These are phyloP conservation scores for Halichoeres trimaculatus DNA, from an alignment of 2,113 vertebrate genomes.

Conservation along the genomic window DNA sequence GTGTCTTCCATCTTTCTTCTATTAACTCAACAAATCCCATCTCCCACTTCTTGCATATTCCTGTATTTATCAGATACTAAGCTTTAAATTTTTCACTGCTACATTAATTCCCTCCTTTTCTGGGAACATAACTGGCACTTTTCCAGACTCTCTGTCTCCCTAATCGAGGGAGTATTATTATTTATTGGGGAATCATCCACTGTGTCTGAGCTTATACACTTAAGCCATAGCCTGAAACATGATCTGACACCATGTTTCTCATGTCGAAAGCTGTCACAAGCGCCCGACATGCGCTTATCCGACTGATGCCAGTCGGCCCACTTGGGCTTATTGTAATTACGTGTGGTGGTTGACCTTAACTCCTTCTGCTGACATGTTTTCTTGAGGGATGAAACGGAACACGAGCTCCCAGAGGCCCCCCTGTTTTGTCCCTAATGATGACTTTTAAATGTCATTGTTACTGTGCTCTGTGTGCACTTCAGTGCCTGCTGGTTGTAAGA, in stretches of 20 bases:
- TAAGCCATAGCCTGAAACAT: conserved; percentile 24
- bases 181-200: conserved; percentile 48
- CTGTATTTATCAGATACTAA: neutral
- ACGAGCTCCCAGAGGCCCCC: conserved; percentile 39
- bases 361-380: conserved; percentile 41
- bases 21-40: conserved; percentile 73
- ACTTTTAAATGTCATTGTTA: conserved; percentile 81
- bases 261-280: conserved; percentile 23
- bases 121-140: conserved; percentile 17
- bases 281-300: conserved; percentile 23
- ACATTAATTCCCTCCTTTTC: conserved; percentile 10
- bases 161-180: conserved; percentile 43
- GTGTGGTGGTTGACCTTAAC: conserved; percentile 50
- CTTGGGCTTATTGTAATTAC: conserved; percentile 20
- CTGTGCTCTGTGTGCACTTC: conserved; percentile 39
- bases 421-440: conserved; percentile 73
- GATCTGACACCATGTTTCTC: conserved; percentile 20
- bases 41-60: neutral
- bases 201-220: conserved; percentile 14
- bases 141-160: conserved; percentile 12
- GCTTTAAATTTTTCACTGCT: conserved; percentile 10
- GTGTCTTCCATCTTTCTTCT: conserved; percentile 58
- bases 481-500: conserved; percentile 12
- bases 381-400: conserved; percentile 63
- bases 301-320: conserved; percentile 14